Base-by-base conservation (phyloP, 2,888 invertebrate species). In the Ectobius pallidus region DNA sequence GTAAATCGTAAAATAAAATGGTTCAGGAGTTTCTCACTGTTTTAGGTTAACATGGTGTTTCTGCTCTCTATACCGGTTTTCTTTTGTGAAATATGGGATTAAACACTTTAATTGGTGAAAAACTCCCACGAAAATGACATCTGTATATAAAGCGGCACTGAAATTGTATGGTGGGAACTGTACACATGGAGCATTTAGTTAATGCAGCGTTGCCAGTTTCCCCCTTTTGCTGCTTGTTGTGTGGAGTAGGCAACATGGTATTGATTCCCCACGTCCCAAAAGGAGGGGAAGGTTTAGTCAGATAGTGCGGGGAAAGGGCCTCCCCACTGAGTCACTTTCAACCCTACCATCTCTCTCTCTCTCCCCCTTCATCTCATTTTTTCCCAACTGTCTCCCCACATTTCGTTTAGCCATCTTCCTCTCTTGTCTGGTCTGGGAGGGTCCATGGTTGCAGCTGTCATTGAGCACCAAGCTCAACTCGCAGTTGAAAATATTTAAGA, bases 181-280 rank as follows among this genome's bases (percentile, higher is more conserved):
- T 30, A 58, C 16, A 30, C 27, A 52, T 25, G 3, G 11, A 49
- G 7, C 49, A 52, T 52, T 52, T 22, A 49, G 52, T 52, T 52
- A 20, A 9, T 70, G 58, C 34, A 30, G 32, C 58, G 67, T 65
- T 65, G 65, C 65, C 65, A 39, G 42, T 44, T 34, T 63, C 7
- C 20, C 14, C 63, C 39, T 25, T 9, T 14, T 4, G 65, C 65
- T 46, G 27, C 46, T 18, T 34, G 63, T 63, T 63, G 42, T 46
- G 46, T 52, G 69, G 32, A 52, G 55, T 69, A 52, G 69, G 69
- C 69, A 69, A 69, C 69, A 39, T 69, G 69, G 69, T 69, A 71
- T 75, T 62, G 67, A 71, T 68, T 69, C 73, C 74, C 65, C 65
- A 27, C 65, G 65, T 32, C 30, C 58, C 30, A 27, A 63, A 63